Conservation (phyloP, 2,113 vertebrate genomes). For the Siniperca knerii region DNA sequence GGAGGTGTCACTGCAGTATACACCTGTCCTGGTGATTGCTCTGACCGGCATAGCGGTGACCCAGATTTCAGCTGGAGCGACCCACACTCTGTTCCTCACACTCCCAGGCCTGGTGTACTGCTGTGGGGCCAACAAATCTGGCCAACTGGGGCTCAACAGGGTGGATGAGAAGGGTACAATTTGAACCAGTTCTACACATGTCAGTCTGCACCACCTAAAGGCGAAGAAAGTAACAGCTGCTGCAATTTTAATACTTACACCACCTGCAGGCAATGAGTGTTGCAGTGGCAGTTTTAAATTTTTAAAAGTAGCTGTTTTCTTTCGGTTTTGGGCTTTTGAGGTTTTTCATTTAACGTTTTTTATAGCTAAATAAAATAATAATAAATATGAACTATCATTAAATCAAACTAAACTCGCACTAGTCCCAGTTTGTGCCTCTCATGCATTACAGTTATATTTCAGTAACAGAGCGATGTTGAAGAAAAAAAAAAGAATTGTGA, state of each 20-base stretch:
- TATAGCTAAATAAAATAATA: background rate
- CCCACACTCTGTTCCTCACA: conserved; percentile 90
- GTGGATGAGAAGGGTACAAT: conserved; percentile 91
- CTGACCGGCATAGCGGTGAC: conserved; percentile 91
- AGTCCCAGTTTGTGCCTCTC: no score
- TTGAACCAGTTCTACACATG: background rate
- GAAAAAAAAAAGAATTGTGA: no score
- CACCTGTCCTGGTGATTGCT: conserved; percentile 85
- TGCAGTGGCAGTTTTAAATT: no score
- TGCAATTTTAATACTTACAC: no score
- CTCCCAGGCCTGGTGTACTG: conserved; percentile 93
- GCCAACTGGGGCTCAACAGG: conserved; percentile 93
- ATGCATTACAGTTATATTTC: no score
- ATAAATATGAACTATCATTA: background rate
- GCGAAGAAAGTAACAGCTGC: background rate
- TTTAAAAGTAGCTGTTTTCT: background rate
- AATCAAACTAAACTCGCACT: no score
- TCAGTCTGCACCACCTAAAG: background rate
- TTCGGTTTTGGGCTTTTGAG: background rate
- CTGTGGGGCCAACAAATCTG: conserved; percentile 94
- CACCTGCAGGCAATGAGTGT: no score
- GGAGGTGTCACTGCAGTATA: conserved; percentile 78
- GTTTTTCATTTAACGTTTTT: background rate
- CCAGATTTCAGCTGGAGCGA: conserved; percentile 91
- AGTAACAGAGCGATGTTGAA: no score